Base-by-base conservation (phyloP, 2,888 invertebrate species). In the Acanthoscelides obtectus region DNA sequence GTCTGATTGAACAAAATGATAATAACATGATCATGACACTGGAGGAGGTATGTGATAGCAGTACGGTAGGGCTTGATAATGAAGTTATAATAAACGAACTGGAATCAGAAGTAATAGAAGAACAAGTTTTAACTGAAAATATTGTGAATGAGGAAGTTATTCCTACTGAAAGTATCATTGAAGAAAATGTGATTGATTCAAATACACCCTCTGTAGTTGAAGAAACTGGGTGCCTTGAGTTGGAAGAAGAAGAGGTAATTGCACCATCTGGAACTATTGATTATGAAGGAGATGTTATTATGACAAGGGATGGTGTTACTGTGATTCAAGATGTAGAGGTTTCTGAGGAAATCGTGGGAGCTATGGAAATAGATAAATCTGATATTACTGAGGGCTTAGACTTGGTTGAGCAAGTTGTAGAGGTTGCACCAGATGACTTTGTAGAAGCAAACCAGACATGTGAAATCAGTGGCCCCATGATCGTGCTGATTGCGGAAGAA, bases 301-400 rank as follows among this genome's bases (percentile, higher is more conserved):
- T 12, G 45, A 45, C 45, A 45, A 12, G 1, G 17, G 3, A 12
- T 66, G 66, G n/a, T 8, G 66, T 8, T 66, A 22, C 66, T 1
- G n/a, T 66, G 3, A 66, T 66, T 66, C 6, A 66, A n/a, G 22
- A 17, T 66, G 19, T 66, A 22, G 66, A 20, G 5, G 20, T 5
- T 66, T 66, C 45, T 12, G 45, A 12, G 25, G 17, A 45, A 25
- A 3, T 25, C 3, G 25, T 5, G 25, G 25, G 25, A 25, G 22
- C 6, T 25, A 70, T n/a, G 1, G n/a, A 68, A 70, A 66, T 21
- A 68, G 25, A 72, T 6, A 69, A 25, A 68, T 68, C 68, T 64
- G 19, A 66, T 22, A 73, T 22, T 8, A 17, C 0, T 22, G 64
- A 64, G 45, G 45, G 17, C 6, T 12, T 45, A 12, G 8, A 3